Evolutionary conservation across 2,888 invertebrate genomes (phyloP).

Genomic region (Melieria crassipennis): DNA sequence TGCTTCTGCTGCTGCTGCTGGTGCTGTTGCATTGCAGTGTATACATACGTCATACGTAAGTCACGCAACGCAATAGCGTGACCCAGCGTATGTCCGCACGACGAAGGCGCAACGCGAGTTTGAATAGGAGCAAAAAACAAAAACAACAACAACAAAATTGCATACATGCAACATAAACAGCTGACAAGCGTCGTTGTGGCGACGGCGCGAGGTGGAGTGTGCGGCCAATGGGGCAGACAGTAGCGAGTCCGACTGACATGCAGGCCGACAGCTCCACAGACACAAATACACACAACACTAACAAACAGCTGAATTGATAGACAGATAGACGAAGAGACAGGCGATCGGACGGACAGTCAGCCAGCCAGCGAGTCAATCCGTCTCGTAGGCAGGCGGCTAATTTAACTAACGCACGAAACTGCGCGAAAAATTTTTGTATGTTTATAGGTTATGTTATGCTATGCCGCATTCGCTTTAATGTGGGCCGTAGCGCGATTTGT

Average conservation of each 20-base stretch:
- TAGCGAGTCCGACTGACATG: conserved; percentile 15
- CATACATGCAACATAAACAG: conserved; percentile 13
- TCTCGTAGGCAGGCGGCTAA: conserved; percentile 27
- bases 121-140: conserved; percentile 1
- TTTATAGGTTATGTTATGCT: conserved; percentile 19
- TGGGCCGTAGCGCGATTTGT: not conserved
- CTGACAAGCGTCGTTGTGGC: conserved; percentile 1
- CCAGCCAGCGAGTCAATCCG: not conserved
- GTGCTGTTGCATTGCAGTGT: conserved; percentile 27
- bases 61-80: conserved; percentile 34
- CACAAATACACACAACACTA: not conserved
- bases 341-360: not conserved
- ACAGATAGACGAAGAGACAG: not conserved
- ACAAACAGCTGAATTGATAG: not conserved
- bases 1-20: conserved; percentile 1
- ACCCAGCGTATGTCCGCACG: not conserved
- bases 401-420: conserved; percentile 36
- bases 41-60: conserved; percentile 23
- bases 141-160: conserved; percentile 12
- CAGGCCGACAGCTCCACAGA: conserved; percentile 12
- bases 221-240: too few species aligned
- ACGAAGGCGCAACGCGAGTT: not conserved
- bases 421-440: conserved; percentile 11
- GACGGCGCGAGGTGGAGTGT: not conserved
- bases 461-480: not conserved